Conservation (phyloP, 2,888 invertebrate genomes). For the Serripes groenlandicus region DNA sequence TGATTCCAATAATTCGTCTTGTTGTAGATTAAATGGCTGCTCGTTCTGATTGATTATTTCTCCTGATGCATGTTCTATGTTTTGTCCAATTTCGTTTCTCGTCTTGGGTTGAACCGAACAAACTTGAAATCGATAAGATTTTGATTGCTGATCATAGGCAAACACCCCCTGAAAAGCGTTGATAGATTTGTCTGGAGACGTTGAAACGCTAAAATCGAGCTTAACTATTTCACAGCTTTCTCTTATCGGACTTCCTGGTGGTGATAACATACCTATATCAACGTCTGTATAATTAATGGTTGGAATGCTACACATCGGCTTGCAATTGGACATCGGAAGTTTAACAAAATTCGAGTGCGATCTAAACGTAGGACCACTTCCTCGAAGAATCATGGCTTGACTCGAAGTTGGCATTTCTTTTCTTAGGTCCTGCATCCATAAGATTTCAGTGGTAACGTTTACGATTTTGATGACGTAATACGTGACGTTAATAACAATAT, state of each 20-base stretch:
- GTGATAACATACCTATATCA: too few relatives aligned
- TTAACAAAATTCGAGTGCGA: not conserved
- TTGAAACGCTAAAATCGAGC: conserved; percentile 47
- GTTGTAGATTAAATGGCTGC: not conserved
- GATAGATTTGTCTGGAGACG: conserved; percentile 19
- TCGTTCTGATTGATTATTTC: not conserved
- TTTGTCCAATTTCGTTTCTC: not conserved
- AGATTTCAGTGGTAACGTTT: too few relatives aligned
- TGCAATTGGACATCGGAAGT: not conserved
- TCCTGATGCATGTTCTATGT: not conserved
- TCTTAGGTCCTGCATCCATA: too few relatives aligned
- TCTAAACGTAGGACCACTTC: conserved; percentile 21
- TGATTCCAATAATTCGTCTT: not conserved
- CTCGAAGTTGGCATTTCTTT: conserved; percentile 67
- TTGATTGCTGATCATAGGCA: conserved; percentile 50
- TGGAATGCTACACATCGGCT: not conserved
- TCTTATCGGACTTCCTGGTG: not conserved
- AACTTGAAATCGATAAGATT: conserved; percentile 56
- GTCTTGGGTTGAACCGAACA: conserved; percentile 32
- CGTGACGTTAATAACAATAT: too few relatives aligned
- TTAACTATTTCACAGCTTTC: conserved; percentile 54
- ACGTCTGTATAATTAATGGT: not conserved
- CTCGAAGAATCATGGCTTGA: conserved; percentile 63
- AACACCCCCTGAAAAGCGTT: conserved; percentile 59
- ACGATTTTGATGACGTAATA: too few relatives aligned